Evolutionary conservation across 1,140 invertebrate species (phyloP).

Genomic region (Procambarus virginalis): DNA sequence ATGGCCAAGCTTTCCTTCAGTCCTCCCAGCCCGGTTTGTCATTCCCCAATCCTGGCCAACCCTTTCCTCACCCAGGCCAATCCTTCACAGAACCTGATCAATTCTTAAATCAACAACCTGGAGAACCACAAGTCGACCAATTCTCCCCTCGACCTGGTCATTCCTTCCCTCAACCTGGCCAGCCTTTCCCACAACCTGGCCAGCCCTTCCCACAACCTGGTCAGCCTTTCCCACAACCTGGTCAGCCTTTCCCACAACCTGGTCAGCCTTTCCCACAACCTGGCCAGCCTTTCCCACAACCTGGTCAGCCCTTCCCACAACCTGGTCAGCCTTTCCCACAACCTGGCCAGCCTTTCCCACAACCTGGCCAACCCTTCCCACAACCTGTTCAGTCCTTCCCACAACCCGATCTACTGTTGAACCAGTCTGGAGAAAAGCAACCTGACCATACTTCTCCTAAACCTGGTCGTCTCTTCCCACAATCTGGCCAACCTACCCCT

Average conservation of each 20-base stretch:
- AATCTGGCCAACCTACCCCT: constrained; percentile 1
- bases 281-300: background rate
- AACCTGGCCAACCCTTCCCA: background rate
- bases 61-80: background rate
- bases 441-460: background rate
- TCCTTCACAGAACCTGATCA: constrained; percentile 1
- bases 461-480: background rate
- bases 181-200: constrained; percentile 13
- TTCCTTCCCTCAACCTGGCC: constrained; percentile 12
- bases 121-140: background rate
- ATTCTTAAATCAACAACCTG: background rate
- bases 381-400: background rate
- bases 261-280: background rate
- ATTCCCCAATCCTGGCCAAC: background rate
- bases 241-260: background rate
- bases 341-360: background rate
- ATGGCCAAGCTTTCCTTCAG: background rate
- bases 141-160: background rate
- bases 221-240: background rate
- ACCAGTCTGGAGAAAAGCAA: background rate
- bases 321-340: constrained; percentile 5
- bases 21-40: background rate
- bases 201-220: background rate
- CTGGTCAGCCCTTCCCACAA: background rate
- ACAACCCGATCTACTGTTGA: background rate